phyloP scores from a whole-genome alignment of 2,888 invertebrate species.

The Nasonia oneida region DNA sequence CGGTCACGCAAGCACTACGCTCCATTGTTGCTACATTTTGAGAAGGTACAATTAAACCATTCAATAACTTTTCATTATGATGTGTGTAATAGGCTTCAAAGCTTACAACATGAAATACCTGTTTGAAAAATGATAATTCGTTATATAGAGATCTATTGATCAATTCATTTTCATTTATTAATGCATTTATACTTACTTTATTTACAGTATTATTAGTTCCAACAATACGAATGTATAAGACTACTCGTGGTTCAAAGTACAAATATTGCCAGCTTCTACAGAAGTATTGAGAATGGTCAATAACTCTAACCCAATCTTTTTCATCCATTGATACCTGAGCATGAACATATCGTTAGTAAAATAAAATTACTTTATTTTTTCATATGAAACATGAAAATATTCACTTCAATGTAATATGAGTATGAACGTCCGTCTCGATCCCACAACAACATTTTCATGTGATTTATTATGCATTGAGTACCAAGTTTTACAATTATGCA shows the following conservation, averaged over 20 bases:
- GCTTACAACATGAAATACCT: constrained; percentile 95
- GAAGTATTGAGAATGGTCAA: constrained; percentile 94
- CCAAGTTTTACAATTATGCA: constrained; percentile 93
- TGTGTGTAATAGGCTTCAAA: constrained; percentile 94
- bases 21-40: constrained; percentile 96
- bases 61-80: constrained; percentile 86
- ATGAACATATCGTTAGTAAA: constrained; percentile 36
- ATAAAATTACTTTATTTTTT: background rate
- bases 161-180: constrained; percentile 29
- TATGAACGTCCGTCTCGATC: constrained; percentile 94
- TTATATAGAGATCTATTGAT: constrained; percentile 1
- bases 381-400: constrained; percentile 64
- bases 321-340: constrained; percentile 92
- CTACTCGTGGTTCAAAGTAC: constrained; percentile 94
- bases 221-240: constrained; percentile 89
- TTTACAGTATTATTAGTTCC: constrained; percentile 98
- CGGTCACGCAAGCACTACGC: constrained; percentile 95
- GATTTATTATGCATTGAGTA: constrained; percentile 94
- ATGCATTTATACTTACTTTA: constrained; percentile 81
- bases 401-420: constrained; percentile 90
- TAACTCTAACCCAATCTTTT: constrained; percentile 95
- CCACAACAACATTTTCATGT: constrained; percentile 95
- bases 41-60: constrained; percentile 89
- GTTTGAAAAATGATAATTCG: constrained; percentile 44
- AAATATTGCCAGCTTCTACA: constrained; percentile 98